phyloP scores from a whole-genome alignment of 2,113 vertebrate genomes.

The Prunella fulvescens region DNA sequence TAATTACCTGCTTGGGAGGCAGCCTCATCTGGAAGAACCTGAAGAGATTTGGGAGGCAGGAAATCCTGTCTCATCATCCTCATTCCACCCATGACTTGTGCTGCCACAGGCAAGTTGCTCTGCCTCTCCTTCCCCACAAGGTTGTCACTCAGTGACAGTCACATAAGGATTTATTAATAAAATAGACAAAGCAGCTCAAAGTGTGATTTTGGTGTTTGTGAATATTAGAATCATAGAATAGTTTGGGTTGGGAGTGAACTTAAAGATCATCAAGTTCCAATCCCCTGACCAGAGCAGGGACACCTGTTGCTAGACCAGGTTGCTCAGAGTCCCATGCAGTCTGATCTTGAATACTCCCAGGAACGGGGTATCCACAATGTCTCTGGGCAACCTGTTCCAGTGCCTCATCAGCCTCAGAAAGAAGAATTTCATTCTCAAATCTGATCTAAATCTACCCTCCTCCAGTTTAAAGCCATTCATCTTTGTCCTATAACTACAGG shows the following conservation, averaged over 20 bases:
- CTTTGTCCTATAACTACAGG: not conserved
- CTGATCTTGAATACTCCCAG: not conserved
- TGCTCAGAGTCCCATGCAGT: not conserved
- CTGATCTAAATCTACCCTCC: not conserved
- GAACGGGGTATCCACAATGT: not conserved
- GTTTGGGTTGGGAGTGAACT: not conserved
- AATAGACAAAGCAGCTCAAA: not conserved
- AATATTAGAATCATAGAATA: not conserved
- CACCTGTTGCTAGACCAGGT: not conserved
- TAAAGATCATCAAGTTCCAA: not conserved
- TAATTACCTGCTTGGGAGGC: conserved; percentile 32
- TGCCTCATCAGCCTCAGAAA: not conserved
- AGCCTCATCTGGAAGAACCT: conserved; percentile 24
- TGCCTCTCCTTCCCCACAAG: not conserved
- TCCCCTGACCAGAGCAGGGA: not conserved
- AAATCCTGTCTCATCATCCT: conserved; percentile 9
- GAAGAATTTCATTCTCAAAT: not conserved
- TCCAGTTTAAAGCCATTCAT: not conserved
- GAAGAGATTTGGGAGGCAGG: not conserved
- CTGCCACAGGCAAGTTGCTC: not conserved
- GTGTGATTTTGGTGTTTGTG: not conserved
- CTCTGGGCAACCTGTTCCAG: not conserved
- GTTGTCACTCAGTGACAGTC: not conserved
- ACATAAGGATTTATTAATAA: not conserved
- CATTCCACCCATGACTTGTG: not conserved